Evolutionary conservation across 2,797 vertebrate species (phyloP).

Genomic region (Sylvia borin): DNA sequence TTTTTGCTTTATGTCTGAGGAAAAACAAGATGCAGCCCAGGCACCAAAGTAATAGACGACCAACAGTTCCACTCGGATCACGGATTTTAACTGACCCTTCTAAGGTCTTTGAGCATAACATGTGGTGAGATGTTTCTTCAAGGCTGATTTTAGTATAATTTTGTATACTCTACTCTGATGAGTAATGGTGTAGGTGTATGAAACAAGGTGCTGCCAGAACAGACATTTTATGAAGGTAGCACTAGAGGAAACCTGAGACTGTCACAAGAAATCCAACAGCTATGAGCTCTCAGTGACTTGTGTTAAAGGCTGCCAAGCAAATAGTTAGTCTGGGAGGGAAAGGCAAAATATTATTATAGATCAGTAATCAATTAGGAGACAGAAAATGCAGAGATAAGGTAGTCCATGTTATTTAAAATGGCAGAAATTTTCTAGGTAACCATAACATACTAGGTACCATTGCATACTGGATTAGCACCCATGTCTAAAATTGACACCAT

Average conservation of each 20-base stretch:
- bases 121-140: conserved; percentile 76
- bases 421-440: neutral
- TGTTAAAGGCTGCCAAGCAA: neutral
- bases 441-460: too few species aligned
- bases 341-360: neutral
- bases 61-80: conserved; percentile 85
- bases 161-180: neutral
- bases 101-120: conserved; percentile 82
- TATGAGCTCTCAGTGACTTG: neutral
- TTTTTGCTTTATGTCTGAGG: conserved; percentile 66
- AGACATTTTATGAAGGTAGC: neutral
- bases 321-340: neutral
- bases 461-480: neutral
- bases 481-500: neutral
- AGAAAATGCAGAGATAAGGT: neutral
- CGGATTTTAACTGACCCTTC: conserved; percentile 85
- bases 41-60: conserved; percentile 76
- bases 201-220: neutral
- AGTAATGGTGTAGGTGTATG: neutral
- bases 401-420: neutral
- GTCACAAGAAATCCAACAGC: neutral
- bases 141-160: neutral
- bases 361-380: neutral
- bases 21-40: conserved; percentile 70
- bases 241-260: neutral